Conservation (phyloP, 2,113 vertebrate genomes). For the Bungarus multicinctus region DNA sequence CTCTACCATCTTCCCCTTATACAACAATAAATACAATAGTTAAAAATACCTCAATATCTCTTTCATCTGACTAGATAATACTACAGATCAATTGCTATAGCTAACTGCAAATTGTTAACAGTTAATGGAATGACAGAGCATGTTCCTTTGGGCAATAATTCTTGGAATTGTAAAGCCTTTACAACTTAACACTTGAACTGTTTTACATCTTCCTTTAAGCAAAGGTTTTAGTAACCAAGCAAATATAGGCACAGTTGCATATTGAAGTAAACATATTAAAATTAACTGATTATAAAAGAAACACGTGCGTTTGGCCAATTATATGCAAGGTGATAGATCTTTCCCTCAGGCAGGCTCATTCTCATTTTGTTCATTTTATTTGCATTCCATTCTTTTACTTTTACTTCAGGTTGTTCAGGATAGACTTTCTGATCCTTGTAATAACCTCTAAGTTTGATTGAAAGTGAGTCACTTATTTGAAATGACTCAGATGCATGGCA, state of each 20-base stretch:
- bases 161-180: neutral
- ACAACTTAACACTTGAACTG: neutral
- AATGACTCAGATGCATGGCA: neutral
- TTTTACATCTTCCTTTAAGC: neutral
- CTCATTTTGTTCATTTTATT: neutral
- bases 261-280: neutral
- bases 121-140: neutral
- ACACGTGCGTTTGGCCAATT: neutral
- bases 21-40: neutral
- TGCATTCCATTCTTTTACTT: neutral
- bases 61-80: neutral
- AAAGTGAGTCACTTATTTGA: neutral
- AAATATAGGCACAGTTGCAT: neutral
- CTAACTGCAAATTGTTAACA: neutral
- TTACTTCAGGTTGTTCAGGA: neutral
- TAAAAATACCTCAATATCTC: neutral
- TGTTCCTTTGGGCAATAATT: neutral
- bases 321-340: neutral
- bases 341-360: neutral
- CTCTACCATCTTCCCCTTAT: neutral
- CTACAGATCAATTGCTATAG: neutral
- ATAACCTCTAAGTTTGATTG: neutral
- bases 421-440: neutral
- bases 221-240: neutral
- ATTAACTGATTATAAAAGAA: slow-evolving; percentile 2